Conservation (phyloP, 2,888 invertebrate species). For the Brassicogethes aeneus region DNA sequence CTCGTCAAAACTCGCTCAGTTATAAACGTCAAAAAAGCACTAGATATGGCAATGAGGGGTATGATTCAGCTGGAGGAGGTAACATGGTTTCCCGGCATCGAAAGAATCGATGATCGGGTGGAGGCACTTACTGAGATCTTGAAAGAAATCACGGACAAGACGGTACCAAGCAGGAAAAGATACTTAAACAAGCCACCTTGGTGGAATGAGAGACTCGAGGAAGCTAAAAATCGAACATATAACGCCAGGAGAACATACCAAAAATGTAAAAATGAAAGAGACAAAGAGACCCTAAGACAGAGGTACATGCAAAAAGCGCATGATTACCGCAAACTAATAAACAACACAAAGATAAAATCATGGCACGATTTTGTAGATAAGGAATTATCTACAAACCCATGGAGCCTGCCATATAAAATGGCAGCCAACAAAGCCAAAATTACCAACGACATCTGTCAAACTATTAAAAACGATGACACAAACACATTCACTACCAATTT, state of each 20-base stretch:
- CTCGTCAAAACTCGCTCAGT: not conserved
- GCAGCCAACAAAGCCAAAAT: not conserved
- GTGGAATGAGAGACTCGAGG: not conserved
- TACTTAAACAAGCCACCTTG: not conserved
- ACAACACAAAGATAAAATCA: not conserved
- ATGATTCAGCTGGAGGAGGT: not conserved
- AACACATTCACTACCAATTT: not conserved
- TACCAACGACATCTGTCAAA: not conserved
- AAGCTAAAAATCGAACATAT: not conserved
- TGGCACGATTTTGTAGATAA: not conserved
- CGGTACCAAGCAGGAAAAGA: not conserved
- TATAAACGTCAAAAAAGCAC: not conserved
- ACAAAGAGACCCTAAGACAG: not conserved
- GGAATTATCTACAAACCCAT: slow-evolving; percentile 1
- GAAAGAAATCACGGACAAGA: not conserved
- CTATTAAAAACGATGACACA: no score
- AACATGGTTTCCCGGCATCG: not conserved
- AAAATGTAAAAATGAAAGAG: not conserved
- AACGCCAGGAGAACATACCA: not conserved
- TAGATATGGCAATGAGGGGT: not conserved
- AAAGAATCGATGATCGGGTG: not conserved
- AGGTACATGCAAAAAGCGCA: not conserved
- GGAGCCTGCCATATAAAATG: slow-evolving; percentile 5
- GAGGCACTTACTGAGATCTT: not conserved
- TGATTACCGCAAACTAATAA: not conserved